phyloP scores from a whole-genome alignment of 2,888 invertebrate species.

The Drosophila percnosoma region DNA sequence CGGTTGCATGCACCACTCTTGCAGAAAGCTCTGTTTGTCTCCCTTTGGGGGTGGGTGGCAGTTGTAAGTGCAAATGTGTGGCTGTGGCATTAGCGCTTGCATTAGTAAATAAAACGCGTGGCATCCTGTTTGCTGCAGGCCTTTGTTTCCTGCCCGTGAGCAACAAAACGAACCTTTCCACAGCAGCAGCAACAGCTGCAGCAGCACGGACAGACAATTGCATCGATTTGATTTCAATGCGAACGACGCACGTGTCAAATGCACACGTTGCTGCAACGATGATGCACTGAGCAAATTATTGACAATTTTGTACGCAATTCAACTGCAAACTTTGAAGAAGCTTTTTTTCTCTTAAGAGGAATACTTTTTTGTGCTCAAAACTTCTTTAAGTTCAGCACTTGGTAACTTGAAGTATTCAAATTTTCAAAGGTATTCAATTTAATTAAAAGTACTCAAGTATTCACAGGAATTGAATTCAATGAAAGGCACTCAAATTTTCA shows the following conservation, averaged over 20 bases:
- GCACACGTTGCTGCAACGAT: slow-evolving; percentile 14
- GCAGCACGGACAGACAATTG: not conserved
- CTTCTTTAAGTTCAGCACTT: not conserved
- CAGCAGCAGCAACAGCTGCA: slow-evolving; percentile 5
- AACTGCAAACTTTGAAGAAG: not conserved
- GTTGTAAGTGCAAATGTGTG: slow-evolving; percentile 14
- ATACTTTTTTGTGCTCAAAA: not conserved
- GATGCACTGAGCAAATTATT: not conserved
- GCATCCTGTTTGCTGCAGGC: slow-evolving; percentile 38
- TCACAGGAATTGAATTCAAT: not conserved
- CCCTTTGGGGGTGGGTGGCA: slow-evolving; percentile 10
- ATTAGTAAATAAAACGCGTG: slow-evolving; percentile 59
- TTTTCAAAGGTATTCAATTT: not conserved
- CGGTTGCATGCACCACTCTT: slow-evolving; percentile 30
- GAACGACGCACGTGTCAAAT: slow-evolving; percentile 23
- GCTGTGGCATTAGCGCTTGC: slow-evolving; percentile 40
- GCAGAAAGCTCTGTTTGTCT: slow-evolving; percentile 18
- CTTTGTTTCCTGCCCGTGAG: slow-evolving; percentile 22
- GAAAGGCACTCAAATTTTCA: not conserved
- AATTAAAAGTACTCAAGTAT: too few species aligned
- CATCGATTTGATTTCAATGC: slow-evolving; percentile 37
- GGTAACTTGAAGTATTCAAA: not conserved
- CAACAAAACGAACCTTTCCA: slow-evolving; percentile 4
- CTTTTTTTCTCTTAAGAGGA: too few species aligned
- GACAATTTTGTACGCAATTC: not conserved